A percentile compares a stretch with the other conserved stretches of the same genome.
Evolutionary conservation across 2,113 vertebrate genomes (phyloP).

Genomic region (Myiozetetes cayanensis): DNA sequence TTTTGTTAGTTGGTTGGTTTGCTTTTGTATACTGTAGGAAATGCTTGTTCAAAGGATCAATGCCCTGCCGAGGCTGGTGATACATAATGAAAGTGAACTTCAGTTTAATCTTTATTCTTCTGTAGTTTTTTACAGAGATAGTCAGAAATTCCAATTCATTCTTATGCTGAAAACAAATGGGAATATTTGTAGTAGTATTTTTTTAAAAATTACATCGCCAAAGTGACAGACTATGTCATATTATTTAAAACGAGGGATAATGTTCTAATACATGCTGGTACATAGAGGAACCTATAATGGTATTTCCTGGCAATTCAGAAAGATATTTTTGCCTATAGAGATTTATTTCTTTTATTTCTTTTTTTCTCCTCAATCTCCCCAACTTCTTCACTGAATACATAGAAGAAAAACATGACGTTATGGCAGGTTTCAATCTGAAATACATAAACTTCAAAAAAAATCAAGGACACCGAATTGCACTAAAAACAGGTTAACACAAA

Average conservation of each 20-base stretch:
- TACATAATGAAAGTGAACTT: background rate
- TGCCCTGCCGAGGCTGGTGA: background rate
- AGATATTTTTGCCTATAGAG: background rate
- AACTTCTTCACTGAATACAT: background rate
- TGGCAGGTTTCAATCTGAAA: background rate
- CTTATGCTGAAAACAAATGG: background rate
- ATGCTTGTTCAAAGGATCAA: background rate
- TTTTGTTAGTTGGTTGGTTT: background rate
- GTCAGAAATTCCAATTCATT: background rate
- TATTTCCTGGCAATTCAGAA: background rate
- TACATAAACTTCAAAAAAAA: background rate
- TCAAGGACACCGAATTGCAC: rapidly evolving
- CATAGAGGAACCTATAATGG: background rate
- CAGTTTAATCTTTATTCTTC: background rate
- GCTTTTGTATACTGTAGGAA: background rate
- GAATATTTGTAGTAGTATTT: background rate
- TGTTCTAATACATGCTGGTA: background rate
- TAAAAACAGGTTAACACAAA: background rate
- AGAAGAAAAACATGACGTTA: background rate
- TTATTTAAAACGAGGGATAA: background rate
- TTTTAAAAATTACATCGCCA: background rate
- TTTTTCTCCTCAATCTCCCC: background rate
- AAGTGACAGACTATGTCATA: background rate
- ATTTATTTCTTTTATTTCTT: background rate
- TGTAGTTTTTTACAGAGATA: background rate